Base-by-base conservation (phyloP, 2,888 invertebrate species). In the Saturnia japonica region DNA sequence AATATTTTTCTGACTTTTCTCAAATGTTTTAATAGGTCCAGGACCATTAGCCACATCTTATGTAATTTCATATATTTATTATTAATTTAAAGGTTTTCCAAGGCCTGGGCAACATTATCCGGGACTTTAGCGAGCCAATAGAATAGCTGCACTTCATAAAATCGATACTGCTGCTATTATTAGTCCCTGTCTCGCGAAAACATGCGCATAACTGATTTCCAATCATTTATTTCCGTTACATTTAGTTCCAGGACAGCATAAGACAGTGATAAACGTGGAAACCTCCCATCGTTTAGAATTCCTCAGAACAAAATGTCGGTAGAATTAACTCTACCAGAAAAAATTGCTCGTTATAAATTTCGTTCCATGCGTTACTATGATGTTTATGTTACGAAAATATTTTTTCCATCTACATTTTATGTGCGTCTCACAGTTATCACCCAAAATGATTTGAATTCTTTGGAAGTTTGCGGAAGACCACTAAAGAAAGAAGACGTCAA, bases 381-480 rank as follows among this genome's bases (percentile, higher is more conserved):
- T 76, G 80, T 83, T 9, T 76, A 79, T 22, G 77, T 82, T 6
- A 80, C 80, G 1, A 76, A 80, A 60, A 76, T 82, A 43, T 76
- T 75, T 69, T 73, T 76, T 68, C 82, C 82, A 19, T 70, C 74
- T 34, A 77, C 75, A 57, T 81, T 82, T 68, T 82, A 77, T 68
- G 77, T 81, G 4, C 75, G 82, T 6, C 80, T 75, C 2, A 71
- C 69, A n/a, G 1, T 67, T 40, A 25, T 78, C 72, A 19, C 0
- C 25, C 75, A 78, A 70, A 71, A 71, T 6, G 76, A 75, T 68
- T 68, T 83, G 64, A 16, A 28, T 28, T 62, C 42, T 22, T 11
- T 71, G 51, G 68, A 71, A 71, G 47, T 51, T 47, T 19, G 51
- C 25, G 34, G 64, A 11, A 45, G 25, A 4, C 68, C 45, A n/a